A percentile compares a stretch with the other conserved stretches of the same genome.
Conservation (phyloP, 2,113 vertebrate species). For the Dicentrarchus labrax region DNA sequence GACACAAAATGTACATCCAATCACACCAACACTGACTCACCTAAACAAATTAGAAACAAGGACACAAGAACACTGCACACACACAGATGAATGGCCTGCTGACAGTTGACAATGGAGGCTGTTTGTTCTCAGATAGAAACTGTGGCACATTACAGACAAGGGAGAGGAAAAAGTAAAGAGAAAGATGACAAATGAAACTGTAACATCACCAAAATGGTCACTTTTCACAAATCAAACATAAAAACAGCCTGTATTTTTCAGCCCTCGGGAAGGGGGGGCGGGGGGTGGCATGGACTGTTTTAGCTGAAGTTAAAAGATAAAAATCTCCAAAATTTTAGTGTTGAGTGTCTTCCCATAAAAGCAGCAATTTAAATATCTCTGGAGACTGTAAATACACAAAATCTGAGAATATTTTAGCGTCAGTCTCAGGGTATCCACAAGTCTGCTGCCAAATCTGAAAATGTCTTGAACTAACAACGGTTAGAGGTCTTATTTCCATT, state of each 20-base stretch:
- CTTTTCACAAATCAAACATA: background rate
- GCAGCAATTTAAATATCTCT: background rate
- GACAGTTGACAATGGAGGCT: conserved; percentile 33
- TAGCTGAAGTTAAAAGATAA: background rate
- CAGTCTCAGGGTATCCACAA: background rate
- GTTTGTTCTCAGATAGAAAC: conserved; percentile 34
- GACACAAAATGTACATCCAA: conserved; percentile 25
- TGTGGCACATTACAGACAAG: conserved; percentile 5
- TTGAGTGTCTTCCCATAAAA: background rate
- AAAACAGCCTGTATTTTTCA: background rate
- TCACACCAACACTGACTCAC: conserved; percentile 21
- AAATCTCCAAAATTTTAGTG: background rate
- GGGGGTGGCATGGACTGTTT: accelerated
- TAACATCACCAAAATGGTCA: background rate
- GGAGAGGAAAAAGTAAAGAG: background rate
- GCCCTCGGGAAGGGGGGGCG: background rate
- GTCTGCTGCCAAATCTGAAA: conserved; percentile 1
- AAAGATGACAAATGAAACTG: conserved; percentile 4
- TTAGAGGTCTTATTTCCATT: background rate
- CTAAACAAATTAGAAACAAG: background rate
- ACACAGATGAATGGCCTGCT: conserved; percentile 17
- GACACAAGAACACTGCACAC: background rate
- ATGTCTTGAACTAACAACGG: background rate
- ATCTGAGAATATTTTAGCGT: background rate
- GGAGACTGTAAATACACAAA: background rate